Evolutionary conservation across 2,888 invertebrate species (phyloP).

Genomic region (Aricia artaxerxes): DNA sequence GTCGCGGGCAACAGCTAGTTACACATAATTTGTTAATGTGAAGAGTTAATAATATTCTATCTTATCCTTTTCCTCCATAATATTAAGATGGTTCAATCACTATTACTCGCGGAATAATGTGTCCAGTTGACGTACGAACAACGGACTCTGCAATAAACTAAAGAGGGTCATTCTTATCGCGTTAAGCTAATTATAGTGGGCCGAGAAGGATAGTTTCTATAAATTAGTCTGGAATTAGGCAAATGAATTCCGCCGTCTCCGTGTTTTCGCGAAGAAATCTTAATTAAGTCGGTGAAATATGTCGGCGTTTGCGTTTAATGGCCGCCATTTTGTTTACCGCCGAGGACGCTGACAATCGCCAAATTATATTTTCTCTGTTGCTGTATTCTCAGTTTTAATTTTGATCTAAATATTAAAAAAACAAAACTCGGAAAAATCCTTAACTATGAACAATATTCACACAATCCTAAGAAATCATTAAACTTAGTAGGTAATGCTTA

Average conservation of each 20-base stretch:
- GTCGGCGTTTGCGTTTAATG: slow-evolving; percentile 30
- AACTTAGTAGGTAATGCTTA: too few species aligned
- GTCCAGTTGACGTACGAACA: background rate
- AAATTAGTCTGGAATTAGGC: slow-evolving; percentile 43
- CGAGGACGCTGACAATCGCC: background rate
- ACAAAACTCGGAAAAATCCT: background rate
- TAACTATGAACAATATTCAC: too few species aligned
- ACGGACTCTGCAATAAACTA: background rate
- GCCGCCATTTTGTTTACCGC: slow-evolving; percentile 28
- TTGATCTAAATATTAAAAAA: background rate
- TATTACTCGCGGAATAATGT: background rate
- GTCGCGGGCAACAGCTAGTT: too few species aligned
- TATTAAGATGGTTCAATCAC: too few species aligned
- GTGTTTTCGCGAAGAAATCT: slow-evolving; percentile 44
- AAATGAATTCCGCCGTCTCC: slow-evolving; percentile 40
- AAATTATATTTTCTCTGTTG: background rate
- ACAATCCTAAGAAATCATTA: too few species aligned
- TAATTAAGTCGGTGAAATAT: slow-evolving; percentile 45
- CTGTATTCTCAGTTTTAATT: background rate
- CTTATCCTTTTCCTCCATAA: too few species aligned
- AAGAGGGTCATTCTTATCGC: background rate
- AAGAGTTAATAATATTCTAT: too few species aligned
- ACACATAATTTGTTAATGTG: too few species aligned
- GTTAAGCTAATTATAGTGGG: slow-evolving; percentile 22
- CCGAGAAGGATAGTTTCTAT: slow-evolving; percentile 33